Conservation (phyloP, 2,888 invertebrate genomes). For the Tanypteryx hageni region DNA sequence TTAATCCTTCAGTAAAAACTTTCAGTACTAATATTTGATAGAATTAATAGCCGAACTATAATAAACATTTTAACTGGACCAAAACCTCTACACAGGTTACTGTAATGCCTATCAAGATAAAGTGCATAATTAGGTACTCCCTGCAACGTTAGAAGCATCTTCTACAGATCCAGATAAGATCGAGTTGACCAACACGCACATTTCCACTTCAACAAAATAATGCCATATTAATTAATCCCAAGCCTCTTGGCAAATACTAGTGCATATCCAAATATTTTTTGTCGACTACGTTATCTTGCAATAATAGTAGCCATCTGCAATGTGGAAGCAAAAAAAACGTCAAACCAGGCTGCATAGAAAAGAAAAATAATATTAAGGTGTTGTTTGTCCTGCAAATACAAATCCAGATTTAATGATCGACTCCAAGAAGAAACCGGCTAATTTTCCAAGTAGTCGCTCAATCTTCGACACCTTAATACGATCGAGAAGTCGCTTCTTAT, state of each 20-base stretch:
- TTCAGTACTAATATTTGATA: too few relatives aligned
- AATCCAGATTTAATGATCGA: constrained; percentile 8
- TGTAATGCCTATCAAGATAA: neutral
- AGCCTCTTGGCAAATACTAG: neutral
- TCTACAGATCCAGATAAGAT: constrained; percentile 12
- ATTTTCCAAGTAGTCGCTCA: neutral
- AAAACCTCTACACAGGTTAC: neutral
- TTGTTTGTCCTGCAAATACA: constrained; percentile 50
- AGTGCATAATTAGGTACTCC: constrained; percentile 44
- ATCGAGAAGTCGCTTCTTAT: neutral
- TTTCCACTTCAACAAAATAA: constrained; percentile 26
- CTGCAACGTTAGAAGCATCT: constrained; percentile 32
- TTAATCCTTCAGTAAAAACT: too few relatives aligned
- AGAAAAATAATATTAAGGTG: neutral
- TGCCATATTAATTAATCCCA: neutral
- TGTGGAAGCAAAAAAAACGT: constrained; percentile 21
- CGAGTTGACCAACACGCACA: neutral
- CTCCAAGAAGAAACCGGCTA: neutral
- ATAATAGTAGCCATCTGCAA: constrained; percentile 18
- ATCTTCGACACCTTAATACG: constrained; percentile 22
- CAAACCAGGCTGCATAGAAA: constrained; percentile 40
- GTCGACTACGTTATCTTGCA: neutral
- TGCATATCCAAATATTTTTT: neutral
- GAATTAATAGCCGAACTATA: neutral
- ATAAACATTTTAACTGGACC: neutral